Percentiles rank a stretch among this genome's conserved stretches.
These are phyloP conservation scores for Dermatemys mawii DNA, from an alignment of 2,113 vertebrate species.

Conservation along the genomic window DNA sequence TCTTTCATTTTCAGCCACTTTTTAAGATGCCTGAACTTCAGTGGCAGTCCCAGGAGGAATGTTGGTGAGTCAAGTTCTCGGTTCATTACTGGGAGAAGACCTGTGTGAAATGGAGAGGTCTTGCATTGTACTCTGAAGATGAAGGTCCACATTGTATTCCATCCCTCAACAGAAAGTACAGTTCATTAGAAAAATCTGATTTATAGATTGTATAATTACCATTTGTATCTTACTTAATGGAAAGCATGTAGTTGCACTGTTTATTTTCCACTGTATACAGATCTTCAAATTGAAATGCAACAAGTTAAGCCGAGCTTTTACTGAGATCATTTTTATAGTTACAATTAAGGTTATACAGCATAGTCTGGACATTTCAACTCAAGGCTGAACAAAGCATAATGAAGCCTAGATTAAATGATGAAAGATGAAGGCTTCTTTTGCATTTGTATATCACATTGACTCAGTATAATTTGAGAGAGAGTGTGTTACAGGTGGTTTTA, in stretches of 20 bases:
- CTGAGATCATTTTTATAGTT: conserved; percentile 35
- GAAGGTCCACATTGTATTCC: conserved; percentile 25
- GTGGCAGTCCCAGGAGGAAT: neutral
- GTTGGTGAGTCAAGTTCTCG: neutral
- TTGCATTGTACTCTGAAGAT: conserved; percentile 18
- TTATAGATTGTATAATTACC: conserved; percentile 62
- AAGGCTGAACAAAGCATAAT: conserved; percentile 30
- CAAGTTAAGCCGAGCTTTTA: conserved; percentile 53
- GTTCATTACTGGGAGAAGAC: conserved; percentile 40
- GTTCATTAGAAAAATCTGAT: conserved; percentile 58
- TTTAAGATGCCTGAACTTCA: neutral
- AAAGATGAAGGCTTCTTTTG: neutral
- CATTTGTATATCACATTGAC: neutral
- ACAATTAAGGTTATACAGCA: conserved; percentile 26
- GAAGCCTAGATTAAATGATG: conserved; percentile 14
- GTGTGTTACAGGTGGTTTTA: neutral
- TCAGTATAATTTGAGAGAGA: neutral
- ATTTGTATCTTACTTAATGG: conserved; percentile 54
- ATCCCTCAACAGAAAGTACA: conserved; percentile 42
- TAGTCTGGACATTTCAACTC: conserved; percentile 58
- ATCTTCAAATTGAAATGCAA: conserved; percentile 37
- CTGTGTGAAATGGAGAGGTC: conserved; percentile 39
- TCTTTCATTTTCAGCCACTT: conserved; percentile 40
- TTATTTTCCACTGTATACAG: conserved; percentile 49
- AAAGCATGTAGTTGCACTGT: conserved; percentile 14